A percentile compares a stretch with the other conserved stretches of the same genome.
Conservation (phyloP, 2,888 invertebrate genomes). For the Xanthostigma xanthostigma region DNA sequence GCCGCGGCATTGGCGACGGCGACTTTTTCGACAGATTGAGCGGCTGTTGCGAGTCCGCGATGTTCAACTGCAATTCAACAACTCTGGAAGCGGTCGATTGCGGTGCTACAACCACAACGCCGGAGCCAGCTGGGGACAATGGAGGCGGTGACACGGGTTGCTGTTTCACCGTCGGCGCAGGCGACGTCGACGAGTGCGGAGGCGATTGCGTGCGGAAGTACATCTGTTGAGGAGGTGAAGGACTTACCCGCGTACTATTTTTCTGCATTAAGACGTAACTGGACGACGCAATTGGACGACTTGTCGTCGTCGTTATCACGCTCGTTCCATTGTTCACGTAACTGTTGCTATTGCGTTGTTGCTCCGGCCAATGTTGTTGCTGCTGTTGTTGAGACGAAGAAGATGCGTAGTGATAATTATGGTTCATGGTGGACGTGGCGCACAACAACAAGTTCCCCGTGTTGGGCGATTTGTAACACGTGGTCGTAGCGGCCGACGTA, state of each 20-base stretch:
- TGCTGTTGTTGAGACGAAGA: constrained; percentile 17
- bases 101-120: constrained; percentile 25
- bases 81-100: constrained; percentile 33
- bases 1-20: constrained; percentile 58
- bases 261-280: constrained; percentile 26
- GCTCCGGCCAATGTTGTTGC: constrained; percentile 17
- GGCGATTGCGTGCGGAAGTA: constrained; percentile 27
- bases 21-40: constrained; percentile 80
- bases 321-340: constrained; percentile 28
- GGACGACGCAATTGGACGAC: constrained; percentile 18
- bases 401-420: constrained; percentile 19
- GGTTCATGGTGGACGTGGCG: constrained; percentile 8
- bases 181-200: constrained; percentile 27
- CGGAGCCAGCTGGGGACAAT: constrained; percentile 29
- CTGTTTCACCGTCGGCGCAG: constrained; percentile 18
- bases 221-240: constrained; percentile 28
- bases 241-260: constrained; percentile 23
- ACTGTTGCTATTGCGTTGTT: constrained; percentile 21
- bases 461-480: constrained; percentile 23
- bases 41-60: constrained; percentile 68
- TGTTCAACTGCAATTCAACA: constrained; percentile 68
- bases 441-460: constrained; percentile 8
- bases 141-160: constrained; percentile 17
- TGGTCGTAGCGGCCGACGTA: constrained; percentile 35
- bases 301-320: constrained; percentile 45